A percentile compares a stretch with the other conserved stretches of the same genome.
These are phyloP conservation scores for Serranus cabrilla DNA, from an alignment of 2,797 vertebrate genomes.

Conservation along the genomic window DNA sequence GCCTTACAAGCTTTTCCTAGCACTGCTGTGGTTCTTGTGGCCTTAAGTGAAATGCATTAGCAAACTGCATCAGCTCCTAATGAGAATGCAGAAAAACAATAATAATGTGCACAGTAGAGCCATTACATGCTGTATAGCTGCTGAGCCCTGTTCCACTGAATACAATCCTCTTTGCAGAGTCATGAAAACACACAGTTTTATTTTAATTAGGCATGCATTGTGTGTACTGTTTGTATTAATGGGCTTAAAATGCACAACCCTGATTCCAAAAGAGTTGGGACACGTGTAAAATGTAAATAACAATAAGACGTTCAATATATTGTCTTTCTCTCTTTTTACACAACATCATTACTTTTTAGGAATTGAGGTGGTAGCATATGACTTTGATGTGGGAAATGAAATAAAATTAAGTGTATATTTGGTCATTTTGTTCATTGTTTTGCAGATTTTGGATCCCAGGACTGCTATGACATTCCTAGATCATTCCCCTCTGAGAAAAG, in stretches of 20 bases:
- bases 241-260: background rate
- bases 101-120: constrained; percentile 23
- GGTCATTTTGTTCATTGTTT: constrained; percentile 50
- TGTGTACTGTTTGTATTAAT: background rate
- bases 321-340: no score
- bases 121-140: background rate
- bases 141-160: constrained; percentile 11
- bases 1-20: constrained; percentile 33
- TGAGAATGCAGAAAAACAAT: constrained; percentile 44
- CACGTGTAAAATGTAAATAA: no score
- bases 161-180: constrained; percentile 14
- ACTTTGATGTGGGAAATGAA: background rate
- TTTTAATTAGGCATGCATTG: constrained; percentile 2
- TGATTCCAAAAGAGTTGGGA: no score
- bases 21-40: constrained; percentile 43
- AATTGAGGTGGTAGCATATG: no score
- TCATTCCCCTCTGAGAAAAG: constrained; percentile 95
- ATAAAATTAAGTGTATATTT: background rate
- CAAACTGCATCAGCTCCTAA: constrained; percentile 38
- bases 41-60: constrained; percentile 65
- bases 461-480: constrained; percentile 97
- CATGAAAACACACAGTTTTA: constrained; percentile 7
- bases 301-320: no score
- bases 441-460: constrained; percentile 96
- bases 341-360: no score